Percentiles rank a stretch among this genome's conserved stretches.
Evolutionary conservation across 2,797 vertebrate genomes (phyloP).

Genomic region (Galagoides demidoff): DNA sequence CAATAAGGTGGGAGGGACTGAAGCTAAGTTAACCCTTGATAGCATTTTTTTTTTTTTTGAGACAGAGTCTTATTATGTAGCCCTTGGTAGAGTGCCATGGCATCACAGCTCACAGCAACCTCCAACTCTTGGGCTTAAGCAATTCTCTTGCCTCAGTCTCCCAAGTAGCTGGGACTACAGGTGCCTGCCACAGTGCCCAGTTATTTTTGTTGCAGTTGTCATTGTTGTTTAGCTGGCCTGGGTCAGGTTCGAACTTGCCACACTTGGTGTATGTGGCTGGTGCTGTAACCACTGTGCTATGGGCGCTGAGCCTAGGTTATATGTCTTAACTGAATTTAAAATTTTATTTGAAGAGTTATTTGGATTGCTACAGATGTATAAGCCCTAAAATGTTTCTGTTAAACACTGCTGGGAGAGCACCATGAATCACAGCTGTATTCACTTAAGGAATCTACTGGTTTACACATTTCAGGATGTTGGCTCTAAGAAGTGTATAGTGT

Average conservation of each 20-base stretch:
- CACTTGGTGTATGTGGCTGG: too few species aligned
- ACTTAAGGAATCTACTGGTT: constrained; percentile 63
- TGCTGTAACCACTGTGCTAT: too few species aligned
- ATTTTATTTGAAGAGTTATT: constrained; percentile 59
- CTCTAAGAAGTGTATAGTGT: constrained; percentile 60
- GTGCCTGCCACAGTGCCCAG: too few species aligned
- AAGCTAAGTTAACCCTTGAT: constrained; percentile 45
- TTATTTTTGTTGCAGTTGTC: too few species aligned
- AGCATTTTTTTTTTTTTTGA: not conserved
- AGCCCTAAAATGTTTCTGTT: constrained; percentile 60
- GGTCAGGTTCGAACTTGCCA: too few species aligned
- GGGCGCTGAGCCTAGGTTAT: not conserved
- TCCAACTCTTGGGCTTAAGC: too few species aligned
- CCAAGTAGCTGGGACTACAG: too few species aligned
- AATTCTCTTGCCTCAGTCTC: too few species aligned
- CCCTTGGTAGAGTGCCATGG: too few species aligned
- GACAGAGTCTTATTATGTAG: too few species aligned
- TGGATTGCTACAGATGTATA: not conserved
- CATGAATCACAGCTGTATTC: constrained; percentile 58
- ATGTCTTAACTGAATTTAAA: constrained; percentile 53
- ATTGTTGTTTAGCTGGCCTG: too few species aligned
- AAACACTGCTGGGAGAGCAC: constrained; percentile 34
- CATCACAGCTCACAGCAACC: too few species aligned
- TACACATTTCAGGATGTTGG: constrained; percentile 76
- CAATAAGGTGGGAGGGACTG: not conserved